Evolutionary conservation across 2,797 vertebrate genomes (phyloP), one percentile per base, ranked within the genome.

Genomic region (Intellagama lesueurii): DNA sequence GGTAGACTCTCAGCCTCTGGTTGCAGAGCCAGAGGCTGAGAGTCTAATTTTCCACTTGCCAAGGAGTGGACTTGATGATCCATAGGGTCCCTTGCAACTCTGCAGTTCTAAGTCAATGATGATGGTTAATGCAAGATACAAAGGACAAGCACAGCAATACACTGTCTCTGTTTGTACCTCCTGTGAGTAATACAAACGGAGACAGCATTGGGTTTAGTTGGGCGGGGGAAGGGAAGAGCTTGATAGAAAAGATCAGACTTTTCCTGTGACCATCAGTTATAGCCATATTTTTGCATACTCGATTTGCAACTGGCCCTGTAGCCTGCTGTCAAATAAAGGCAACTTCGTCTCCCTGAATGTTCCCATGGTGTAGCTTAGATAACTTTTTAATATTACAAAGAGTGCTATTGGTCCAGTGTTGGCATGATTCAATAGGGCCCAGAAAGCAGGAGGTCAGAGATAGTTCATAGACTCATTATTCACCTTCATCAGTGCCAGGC

Each of bases 381-480:
- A 78, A 72, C 32, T 81, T 93, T 88, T 47, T 77, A 47, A 80
- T 56, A 30, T 32, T 79, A 72, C 69, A 88, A 83, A 84, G 88
- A 85, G 32, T 79, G 77, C 75, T 24, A 70, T 76, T 90, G 70
- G 88, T 90, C 89, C 40, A 69, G 44, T 0, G 91, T 83, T 88
- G 68, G 5, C 17, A 75, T 2, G 0, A 89, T 92, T 92, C 68
- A 88, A 64, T 16, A 73, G 91, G 6, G 69, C 80, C 64, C 87
- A 85, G 84, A 44, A 72, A 5, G 47, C 70, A 75, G 87, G 88
- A 91, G 87, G 60, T 93, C 90, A 93, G 72, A 87, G 0, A 2
- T 77, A 93, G 89, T 91, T 94, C 91, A 94, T 40, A 81, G 81
- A 90, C 92, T 91, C 24, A 4, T 88, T 90, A 92, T 92, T 95